These are phyloP conservation scores for Xanthorhoe spadicearia DNA, from an alignment of 2,888 invertebrate genomes.

Conservation along the genomic window DNA sequence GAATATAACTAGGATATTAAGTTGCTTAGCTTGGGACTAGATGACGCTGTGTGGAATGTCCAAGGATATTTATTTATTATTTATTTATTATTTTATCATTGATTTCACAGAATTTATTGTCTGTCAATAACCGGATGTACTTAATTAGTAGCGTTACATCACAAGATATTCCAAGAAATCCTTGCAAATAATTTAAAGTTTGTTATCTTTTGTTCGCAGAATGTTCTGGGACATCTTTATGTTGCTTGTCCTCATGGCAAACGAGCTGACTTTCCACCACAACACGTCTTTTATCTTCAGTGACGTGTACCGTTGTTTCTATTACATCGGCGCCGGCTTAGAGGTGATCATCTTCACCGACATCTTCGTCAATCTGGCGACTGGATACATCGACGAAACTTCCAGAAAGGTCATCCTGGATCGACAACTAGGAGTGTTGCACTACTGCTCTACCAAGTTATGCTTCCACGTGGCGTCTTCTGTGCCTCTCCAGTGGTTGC, in stretches of 20 bases:
- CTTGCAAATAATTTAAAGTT: too few relatives aligned
- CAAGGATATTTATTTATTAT: too few relatives aligned
- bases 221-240: constrained; percentile 48
- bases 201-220: constrained; percentile 43
- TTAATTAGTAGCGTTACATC: too few relatives aligned
- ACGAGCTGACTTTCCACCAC: constrained; percentile 44
- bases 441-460: constrained; percentile 50
- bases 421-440: constrained; percentile 32
- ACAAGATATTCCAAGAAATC: too few relatives aligned
- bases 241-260: constrained; percentile 36
- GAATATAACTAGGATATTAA: too few relatives aligned
- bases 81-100: too few relatives aligned
- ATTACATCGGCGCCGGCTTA: constrained; percentile 40
- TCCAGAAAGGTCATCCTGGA: constrained; percentile 46
- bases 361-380: constrained; percentile 45
- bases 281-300: constrained; percentile 44
- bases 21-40: too few relatives aligned
- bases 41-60: too few relatives aligned
- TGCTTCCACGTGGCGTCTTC: constrained; percentile 50
- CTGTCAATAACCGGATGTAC: too few relatives aligned
- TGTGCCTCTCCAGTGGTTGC: constrained; percentile 49
- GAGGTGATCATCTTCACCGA: constrained; percentile 48
- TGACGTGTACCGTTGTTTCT: constrained; percentile 16
- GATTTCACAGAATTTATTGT: too few relatives aligned
- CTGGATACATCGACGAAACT: constrained; percentile 47